phyloP scores from a whole-genome alignment of 2,888 invertebrate species.

The Drosophila subsilvestris region DNA sequence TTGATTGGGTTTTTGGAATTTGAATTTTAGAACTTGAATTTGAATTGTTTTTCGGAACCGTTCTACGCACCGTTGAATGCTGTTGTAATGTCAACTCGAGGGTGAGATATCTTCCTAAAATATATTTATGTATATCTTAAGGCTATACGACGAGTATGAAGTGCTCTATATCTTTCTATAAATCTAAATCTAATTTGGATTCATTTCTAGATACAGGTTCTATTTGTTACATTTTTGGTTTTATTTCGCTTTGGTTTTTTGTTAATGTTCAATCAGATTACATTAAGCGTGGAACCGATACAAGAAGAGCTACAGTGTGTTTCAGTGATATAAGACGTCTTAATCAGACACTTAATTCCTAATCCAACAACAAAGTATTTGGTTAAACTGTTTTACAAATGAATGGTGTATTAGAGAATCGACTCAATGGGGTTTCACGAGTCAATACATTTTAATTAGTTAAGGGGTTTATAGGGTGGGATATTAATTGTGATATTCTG shows the following conservation, averaged over 20 bases:
- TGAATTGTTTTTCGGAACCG: conserved; percentile 37
- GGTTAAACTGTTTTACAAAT: background rate
- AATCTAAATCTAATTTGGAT: conserved; percentile 6
- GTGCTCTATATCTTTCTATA: conserved; percentile 37
- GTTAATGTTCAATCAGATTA: background rate
- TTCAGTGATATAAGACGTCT: conserved; percentile 4
- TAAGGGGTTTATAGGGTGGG: background rate
- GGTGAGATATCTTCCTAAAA: conserved; percentile 55
- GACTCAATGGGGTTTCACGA: background rate
- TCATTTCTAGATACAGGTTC: background rate
- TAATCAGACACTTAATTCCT: background rate
- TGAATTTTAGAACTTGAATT: conserved; percentile 7
- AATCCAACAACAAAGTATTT: background rate
- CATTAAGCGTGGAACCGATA: conserved; percentile 8
- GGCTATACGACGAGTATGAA: conserved; percentile 54
- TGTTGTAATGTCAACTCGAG: conserved; percentile 71
- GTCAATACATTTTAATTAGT: background rate
- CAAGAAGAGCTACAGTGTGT: conserved; percentile 20
- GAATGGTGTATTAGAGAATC: background rate
- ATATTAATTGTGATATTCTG: background rate
- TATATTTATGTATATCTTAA: conserved; percentile 47
- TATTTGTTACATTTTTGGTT: background rate
- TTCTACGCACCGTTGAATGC: conserved; percentile 60
- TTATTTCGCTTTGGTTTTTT: too few relatives aligned
- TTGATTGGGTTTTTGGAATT: conserved; percentile 15